Conservation (phyloP, 2,113 vertebrate genomes). For the Condylura cristata region DNA sequence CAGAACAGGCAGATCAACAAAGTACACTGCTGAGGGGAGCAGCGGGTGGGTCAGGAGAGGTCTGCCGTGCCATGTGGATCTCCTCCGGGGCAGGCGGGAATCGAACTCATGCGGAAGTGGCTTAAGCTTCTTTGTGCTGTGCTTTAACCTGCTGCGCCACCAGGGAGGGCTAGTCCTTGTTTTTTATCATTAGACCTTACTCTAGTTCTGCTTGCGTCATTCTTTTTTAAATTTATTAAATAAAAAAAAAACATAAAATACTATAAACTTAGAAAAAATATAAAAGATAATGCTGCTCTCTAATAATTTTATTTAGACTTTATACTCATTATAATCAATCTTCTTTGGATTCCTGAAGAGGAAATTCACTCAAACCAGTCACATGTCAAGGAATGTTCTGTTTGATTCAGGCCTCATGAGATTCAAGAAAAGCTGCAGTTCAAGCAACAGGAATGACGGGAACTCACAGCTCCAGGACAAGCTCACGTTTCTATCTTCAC, state of each 20-base stretch:
- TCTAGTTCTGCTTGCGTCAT: neutral
- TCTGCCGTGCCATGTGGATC: no score
- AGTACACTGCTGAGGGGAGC: no score
- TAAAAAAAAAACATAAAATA: neutral
- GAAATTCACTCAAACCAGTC: neutral
- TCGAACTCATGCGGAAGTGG: no score
- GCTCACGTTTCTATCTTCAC: neutral
- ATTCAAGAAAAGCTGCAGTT: neutral
- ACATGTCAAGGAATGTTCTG: neutral
- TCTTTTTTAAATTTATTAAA: neutral
- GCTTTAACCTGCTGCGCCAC: no score
- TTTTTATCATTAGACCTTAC: neutral
- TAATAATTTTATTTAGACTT: neutral
- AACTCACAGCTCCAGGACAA: rapidly evolving
- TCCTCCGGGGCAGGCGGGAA: no score
- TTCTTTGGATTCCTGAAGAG: neutral
- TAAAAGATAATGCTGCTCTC: neutral
- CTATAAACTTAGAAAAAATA: no score
- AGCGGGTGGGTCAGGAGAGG: no score
- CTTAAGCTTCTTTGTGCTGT: no score
- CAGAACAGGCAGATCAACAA: no score
- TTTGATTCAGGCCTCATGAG: neutral
- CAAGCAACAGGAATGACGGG: neutral
- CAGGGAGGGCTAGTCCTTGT: no score
- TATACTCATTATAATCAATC: neutral